A percentile compares a stretch with the other conserved stretches of the same genome.
Conservation (phyloP, 2,888 invertebrate genomes). For the Drosophila rellima region DNA sequence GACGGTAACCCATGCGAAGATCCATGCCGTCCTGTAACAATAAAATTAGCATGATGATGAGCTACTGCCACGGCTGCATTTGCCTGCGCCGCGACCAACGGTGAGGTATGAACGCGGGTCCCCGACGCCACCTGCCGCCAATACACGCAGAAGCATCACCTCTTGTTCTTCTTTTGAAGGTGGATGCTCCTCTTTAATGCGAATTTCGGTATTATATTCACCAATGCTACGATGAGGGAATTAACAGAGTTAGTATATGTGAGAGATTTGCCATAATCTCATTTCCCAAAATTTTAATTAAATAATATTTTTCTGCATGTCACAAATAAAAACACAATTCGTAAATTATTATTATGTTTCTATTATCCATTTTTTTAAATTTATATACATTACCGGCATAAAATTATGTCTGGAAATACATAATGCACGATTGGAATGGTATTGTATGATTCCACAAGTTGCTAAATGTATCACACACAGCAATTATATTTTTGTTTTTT, state of each 20-base stretch:
- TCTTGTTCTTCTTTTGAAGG: slow-evolving; percentile 86
- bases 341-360: slow-evolving; percentile 61
- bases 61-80: slow-evolving; percentile 83
- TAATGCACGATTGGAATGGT: slow-evolving; percentile 62
- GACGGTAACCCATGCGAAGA: slow-evolving; percentile 85
- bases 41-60: slow-evolving; percentile 86
- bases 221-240: slow-evolving; percentile 92
- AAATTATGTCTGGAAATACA: slow-evolving; percentile 50
- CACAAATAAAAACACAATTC: slow-evolving; percentile 1
- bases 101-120: slow-evolving; percentile 87
- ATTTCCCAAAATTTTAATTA: neutral
- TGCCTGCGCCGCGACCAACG: slow-evolving; percentile 85
- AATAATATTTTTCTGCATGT: neutral
- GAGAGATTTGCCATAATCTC: no score
- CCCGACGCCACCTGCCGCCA: slow-evolving; percentile 73
- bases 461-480: slow-evolving; percentile 49
- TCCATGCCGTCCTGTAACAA: slow-evolving; percentile 86
- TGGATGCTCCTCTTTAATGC: slow-evolving; percentile 88
- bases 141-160: slow-evolving; percentile 85
- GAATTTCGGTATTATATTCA: slow-evolving; percentile 80
- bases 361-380: slow-evolving; percentile 51
- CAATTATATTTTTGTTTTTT: slow-evolving; percentile 25
- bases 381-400: slow-evolving; percentile 62
- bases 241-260: neutral
- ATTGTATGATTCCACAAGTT: slow-evolving; percentile 51